Percentiles rank a stretch among this genome's conserved stretches.
These are phyloP conservation scores for Andricus quercusramuli DNA, from an alignment of 2,888 invertebrate genomes.

Conservation along the genomic window DNA sequence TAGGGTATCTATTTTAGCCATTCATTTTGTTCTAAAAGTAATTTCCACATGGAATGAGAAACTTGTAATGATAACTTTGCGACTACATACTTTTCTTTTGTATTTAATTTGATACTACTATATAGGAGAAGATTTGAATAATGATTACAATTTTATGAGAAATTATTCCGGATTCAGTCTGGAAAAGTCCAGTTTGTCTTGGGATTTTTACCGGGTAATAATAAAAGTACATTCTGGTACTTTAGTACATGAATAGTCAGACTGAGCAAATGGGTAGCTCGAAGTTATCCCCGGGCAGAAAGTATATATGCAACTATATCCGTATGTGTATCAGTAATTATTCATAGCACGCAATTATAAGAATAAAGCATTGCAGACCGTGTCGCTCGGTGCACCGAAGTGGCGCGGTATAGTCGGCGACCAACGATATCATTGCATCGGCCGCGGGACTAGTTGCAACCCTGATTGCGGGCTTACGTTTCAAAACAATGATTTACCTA, in stretches of 20 bases:
- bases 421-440: slow-evolving; percentile 67
- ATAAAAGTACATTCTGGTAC: not conserved
- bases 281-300: not conserved
- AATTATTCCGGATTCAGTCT: too few relatives aligned
- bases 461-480: slow-evolving; percentile 70
- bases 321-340: slow-evolving; percentile 67
- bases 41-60: not conserved
- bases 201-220: not conserved
- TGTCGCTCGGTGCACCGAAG: slow-evolving; percentile 44
- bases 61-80: not conserved
- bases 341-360: slow-evolving; percentile 76
- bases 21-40: not conserved
- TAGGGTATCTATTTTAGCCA: not conserved
- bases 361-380: slow-evolving; percentile 48
- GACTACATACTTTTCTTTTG: not conserved
- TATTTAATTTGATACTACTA: not conserved
- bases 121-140: too few relatives aligned
- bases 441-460: slow-evolving; percentile 60
- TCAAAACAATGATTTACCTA: slow-evolving; percentile 76
- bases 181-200: too few relatives aligned
- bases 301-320: slow-evolving; percentile 28
- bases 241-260: slow-evolving; percentile 42
- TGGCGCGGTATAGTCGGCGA: slow-evolving; percentile 30
- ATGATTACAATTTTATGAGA: too few relatives aligned
- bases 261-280: slow-evolving; percentile 26